These are phyloP conservation scores for Dolichallabes microphthalmus DNA, from an alignment of 2,113 vertebrate species.

Conservation along the genomic window DNA sequence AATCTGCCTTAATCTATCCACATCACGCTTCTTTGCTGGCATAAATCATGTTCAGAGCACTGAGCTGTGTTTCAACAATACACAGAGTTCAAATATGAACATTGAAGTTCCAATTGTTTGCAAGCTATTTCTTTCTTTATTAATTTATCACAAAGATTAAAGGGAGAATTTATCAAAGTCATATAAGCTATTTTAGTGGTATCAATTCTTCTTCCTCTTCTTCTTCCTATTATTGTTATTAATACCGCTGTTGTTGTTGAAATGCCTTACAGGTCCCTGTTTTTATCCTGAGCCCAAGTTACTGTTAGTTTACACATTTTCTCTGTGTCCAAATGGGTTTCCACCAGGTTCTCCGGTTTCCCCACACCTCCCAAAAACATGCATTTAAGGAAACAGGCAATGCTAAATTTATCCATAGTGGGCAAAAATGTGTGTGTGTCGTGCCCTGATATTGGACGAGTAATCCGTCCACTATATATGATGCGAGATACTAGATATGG, in stretches of 20 bases:
- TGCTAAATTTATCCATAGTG: neutral
- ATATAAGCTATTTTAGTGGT: neutral
- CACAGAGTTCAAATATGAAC: neutral
- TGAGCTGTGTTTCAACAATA: slow-evolving; percentile 35
- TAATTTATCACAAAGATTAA: neutral
- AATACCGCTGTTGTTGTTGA: neutral
- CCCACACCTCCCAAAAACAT: neutral
- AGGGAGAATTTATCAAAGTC: neutral
- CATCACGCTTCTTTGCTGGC: slow-evolving; percentile 55
- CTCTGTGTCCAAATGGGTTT: neutral
- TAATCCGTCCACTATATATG: too few relatives aligned
- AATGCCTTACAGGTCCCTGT: neutral
- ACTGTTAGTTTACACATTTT: neutral
- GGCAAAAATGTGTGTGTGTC: neutral
- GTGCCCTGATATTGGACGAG: neutral
- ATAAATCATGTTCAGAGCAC: slow-evolving; percentile 61
- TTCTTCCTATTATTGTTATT: neutral
- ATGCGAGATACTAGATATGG: too few relatives aligned
- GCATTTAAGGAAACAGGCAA: neutral
- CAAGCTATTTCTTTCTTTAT: neutral
- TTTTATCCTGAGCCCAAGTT: neutral
- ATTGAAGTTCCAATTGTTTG: neutral
- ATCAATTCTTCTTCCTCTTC: neutral
- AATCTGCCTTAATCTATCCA: slow-evolving; percentile 70
- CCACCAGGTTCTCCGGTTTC: neutral